These are phyloP conservation scores for Dione juno DNA, from an alignment of 2,888 invertebrate species.

Conservation along the genomic window DNA sequence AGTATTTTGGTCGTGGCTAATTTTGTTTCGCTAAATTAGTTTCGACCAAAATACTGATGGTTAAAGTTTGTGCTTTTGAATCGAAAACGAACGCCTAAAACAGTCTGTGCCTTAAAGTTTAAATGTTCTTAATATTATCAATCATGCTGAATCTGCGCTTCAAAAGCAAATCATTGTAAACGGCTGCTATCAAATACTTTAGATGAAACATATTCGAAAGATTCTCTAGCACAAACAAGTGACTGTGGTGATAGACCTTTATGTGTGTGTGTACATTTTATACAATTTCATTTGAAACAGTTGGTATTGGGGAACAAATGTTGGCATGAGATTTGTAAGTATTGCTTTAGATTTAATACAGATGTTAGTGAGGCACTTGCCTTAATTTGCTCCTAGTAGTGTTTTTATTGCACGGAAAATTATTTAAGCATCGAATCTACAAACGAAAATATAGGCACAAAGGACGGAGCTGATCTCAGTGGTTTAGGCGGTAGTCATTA, in stretches of 20 bases:
- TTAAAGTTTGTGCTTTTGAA: conserved; percentile 75
- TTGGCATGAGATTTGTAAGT: conserved; percentile 72
- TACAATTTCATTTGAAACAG: conserved; percentile 65
- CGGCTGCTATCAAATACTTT: conserved; percentile 30
- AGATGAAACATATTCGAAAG: conserved; percentile 32
- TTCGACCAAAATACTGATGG: conserved; percentile 55
- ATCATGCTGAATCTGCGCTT: conserved; percentile 31
- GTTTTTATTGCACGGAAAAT: conserved; percentile 44
- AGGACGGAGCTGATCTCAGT: conserved; percentile 50
- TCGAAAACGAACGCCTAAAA: conserved; percentile 46
- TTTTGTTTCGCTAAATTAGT: conserved; percentile 61
- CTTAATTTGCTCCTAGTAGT: conserved; percentile 44
- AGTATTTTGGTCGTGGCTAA: conserved; percentile 59
- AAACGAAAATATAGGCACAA: conserved; percentile 40
- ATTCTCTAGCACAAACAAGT: conserved; percentile 71
- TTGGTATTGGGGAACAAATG: conserved; percentile 79
- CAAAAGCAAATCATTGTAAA: conserved; percentile 26
- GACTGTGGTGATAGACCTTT: conserved; percentile 62
- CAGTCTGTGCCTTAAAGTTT: conserved; percentile 51
- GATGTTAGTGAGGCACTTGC: conserved; percentile 48
- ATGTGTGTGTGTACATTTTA: conserved; percentile 67
- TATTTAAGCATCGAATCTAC: conserved; percentile 31
- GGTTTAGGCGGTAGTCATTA: conserved; percentile 53
- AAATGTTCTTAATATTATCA: conserved; percentile 34
- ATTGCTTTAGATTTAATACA: conserved; percentile 64